Evolutionary conservation across 2,113 vertebrate species (phyloP), one percentile per base, ranked within the genome.

Genomic region (Todiramphus saurophagus): DNA sequence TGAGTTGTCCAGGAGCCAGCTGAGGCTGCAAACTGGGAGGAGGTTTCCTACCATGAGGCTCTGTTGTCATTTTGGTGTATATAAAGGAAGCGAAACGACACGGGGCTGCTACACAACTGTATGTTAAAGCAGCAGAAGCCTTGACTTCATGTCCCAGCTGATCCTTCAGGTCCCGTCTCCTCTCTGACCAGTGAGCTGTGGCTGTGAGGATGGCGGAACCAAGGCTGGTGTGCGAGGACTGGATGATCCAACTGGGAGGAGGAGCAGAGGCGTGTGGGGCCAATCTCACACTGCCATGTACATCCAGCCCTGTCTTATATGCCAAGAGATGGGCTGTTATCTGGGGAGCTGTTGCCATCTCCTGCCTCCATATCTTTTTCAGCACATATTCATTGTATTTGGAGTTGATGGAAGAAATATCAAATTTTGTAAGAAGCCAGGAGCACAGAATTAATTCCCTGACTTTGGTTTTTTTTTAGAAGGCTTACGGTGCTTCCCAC

Each of bases 401-500:
- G 39, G 53, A 82, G n/a, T 41, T 44, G 35, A 35, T 62, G 13
- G 78, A 60, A 92, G 64, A 86, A 90, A 69, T n/a, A 27, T 7
- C 16, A 44, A n/a, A 64, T 69, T 82, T 41, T 73, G 33, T 66
- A 73, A 79, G 37, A 28, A 84, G 44, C 28, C 44, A 41, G 37
- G 31, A 91, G 23, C 19, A 33, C 1, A 0, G 55, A 72, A 16
- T 37, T 31, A 89, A 50, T 81, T 90, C 13, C 28, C 33, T 62
- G n/a, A 37, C n/a, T 51, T 91, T 24, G 31, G 41, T 15, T 43
- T 59, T 76, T 82, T 33, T 73, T 83, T 25, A 30, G 58, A 58
- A 73, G 44, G 4, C 11, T 73, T 74, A 44, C 0, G 0, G 17
- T 76, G 20, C 35, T 66, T 56, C 25, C 10, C 30, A 13, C 0